Evolutionary conservation across 1,140 invertebrate genomes (phyloP).

Genomic region (Cyclina sinensis): DNA sequence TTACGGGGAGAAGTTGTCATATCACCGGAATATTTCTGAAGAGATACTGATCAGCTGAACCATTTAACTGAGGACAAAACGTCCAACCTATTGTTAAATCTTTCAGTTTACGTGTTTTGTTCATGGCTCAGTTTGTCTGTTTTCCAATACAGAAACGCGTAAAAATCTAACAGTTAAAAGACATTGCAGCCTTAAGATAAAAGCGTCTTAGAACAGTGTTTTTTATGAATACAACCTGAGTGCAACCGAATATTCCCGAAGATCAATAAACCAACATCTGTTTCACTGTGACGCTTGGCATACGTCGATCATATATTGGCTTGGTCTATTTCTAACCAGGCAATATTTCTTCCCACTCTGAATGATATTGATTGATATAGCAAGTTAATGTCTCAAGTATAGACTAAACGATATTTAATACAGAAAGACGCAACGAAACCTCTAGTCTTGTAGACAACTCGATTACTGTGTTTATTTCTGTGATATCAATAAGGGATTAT

Average conservation of each 20-base stretch:
- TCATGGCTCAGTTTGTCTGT: too few relatives aligned
- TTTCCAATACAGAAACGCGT: too few relatives aligned
- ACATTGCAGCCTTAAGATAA: too few relatives aligned
- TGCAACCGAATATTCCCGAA: not conserved
- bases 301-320: not conserved
- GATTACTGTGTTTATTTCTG: not conserved
- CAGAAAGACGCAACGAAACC: not conserved
- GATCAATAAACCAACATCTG: constrained; percentile 6
- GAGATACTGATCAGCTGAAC: too few relatives aligned
- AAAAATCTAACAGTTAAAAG: too few relatives aligned
- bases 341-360: not conserved
- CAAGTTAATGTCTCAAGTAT: not conserved
- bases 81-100: too few relatives aligned
- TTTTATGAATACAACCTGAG: too few relatives aligned
- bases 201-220: too few relatives aligned
- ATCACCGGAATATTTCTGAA: too few relatives aligned
- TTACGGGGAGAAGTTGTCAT: too few relatives aligned
- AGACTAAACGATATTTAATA: not conserved
- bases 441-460: not conserved
- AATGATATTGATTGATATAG: not conserved
- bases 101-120: too few relatives aligned
- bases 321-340: not conserved
- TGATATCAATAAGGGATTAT: not conserved
- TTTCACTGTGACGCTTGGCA: not conserved
- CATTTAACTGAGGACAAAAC: too few relatives aligned